These are phyloP conservation scores for Sebastes taczanowskii DNA, from an alignment of 2,797 vertebrate genomes.

Conservation along the genomic window DNA sequence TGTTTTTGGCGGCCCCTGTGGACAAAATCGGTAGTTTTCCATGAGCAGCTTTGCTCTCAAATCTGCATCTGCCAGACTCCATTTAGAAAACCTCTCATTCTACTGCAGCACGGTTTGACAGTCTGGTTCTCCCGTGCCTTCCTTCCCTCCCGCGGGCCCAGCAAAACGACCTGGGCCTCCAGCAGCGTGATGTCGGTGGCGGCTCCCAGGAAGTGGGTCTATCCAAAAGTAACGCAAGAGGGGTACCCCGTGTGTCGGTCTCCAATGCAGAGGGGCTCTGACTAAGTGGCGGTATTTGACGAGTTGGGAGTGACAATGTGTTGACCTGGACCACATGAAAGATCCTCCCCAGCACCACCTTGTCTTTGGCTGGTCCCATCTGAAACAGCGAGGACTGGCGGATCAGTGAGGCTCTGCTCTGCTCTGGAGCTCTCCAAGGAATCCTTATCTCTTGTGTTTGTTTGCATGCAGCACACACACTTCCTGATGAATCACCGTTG, in stretches of 20 bases:
- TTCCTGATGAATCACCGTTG: conserved; percentile 15
- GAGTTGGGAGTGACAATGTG: too few relatives aligned
- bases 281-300: too few relatives aligned
- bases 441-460: not conserved
- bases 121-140: not conserved
- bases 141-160: not conserved
- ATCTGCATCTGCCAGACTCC: not conserved
- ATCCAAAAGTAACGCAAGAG: too few relatives aligned
- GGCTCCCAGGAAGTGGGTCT: not conserved
- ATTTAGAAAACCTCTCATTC: not conserved
- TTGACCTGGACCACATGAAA: too few relatives aligned
- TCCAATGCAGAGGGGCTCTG: too few relatives aligned
- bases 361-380: too few relatives aligned
- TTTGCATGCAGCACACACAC: conserved; percentile 18
- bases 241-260: too few relatives aligned
- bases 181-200: not conserved
- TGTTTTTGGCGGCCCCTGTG: not conserved
- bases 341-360: too few relatives aligned
- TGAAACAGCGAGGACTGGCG: too few relatives aligned
- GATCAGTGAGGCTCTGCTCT: too few relatives aligned
- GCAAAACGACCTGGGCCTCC: not conserved
- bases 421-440: not conserved
- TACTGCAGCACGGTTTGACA: not conserved
- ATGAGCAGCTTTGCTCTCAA: not conserved
- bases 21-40: not conserved